phyloP scores from a whole-genome alignment of 2,797 vertebrate genomes.

The Simalia tracyae region DNA sequence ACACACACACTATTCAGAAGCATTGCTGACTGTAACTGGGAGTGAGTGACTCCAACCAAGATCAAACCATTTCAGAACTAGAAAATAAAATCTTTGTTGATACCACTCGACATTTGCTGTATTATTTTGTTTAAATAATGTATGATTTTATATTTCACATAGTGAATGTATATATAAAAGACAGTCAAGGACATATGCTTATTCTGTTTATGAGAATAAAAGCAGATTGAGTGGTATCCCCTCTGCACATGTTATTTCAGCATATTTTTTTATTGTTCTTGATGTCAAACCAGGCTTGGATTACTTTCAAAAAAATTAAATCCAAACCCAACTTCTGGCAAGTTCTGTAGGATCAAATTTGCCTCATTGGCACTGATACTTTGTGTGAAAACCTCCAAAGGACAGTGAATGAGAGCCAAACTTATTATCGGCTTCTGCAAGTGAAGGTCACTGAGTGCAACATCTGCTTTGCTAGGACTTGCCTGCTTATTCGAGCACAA shows the following conservation, averaged over 20 bases:
- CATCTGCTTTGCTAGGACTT: slow-evolving; percentile 62
- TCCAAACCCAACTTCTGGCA: slow-evolving; percentile 67
- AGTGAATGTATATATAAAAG: slow-evolving; percentile 20
- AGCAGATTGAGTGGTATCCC: slow-evolving; percentile 53
- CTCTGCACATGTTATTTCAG: slow-evolving; percentile 47
- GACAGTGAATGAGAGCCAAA: slow-evolving; percentile 68
- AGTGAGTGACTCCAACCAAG: not conserved
- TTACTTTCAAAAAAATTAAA: slow-evolving; percentile 59
- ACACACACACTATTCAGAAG: not conserved
- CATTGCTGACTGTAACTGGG: not conserved
- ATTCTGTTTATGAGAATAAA: slow-evolving; percentile 26
- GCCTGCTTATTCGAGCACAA: slow-evolving; percentile 57
- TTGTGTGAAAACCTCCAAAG: slow-evolving; percentile 64
- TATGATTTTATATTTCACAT: too few species aligned
- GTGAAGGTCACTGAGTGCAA: slow-evolving; percentile 62
- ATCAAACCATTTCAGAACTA: too few species aligned
- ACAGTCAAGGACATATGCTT: not conserved
- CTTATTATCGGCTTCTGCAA: slow-evolving; percentile 63
- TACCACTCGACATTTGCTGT: not conserved
- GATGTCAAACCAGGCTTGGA: slow-evolving; percentile 59
- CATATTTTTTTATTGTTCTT: slow-evolving; percentile 40
- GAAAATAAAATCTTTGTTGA: not conserved
- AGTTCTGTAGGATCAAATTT: slow-evolving; percentile 57
- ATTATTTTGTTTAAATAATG: too few species aligned
- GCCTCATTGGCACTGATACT: slow-evolving; percentile 62